Percentiles rank a stretch among this genome's conserved stretches.
Evolutionary conservation across 2,113 vertebrate genomes (phyloP).

Genomic region (Morone chrysops): DNA sequence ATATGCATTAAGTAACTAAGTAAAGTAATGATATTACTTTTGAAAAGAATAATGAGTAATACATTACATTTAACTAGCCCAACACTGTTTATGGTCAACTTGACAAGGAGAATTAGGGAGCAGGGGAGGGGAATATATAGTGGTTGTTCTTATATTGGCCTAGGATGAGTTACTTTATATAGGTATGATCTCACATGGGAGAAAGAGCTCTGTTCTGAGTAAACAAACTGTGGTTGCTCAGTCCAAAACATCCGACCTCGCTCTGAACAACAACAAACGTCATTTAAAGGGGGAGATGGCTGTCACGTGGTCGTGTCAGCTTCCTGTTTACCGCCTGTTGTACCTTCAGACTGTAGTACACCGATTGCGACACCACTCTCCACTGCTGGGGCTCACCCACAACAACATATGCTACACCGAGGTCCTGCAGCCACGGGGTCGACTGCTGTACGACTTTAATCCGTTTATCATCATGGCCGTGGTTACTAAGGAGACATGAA

Average conservation of each 20-base stretch:
- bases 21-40: no score
- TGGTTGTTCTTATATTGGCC: no score
- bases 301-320: constrained; percentile 74
- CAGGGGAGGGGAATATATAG: background rate
- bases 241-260: background rate
- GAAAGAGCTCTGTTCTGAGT: background rate
- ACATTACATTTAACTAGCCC: no score
- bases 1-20: no score
- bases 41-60: no score
- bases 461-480: background rate
- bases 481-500: constrained; percentile 40
- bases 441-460: background rate
- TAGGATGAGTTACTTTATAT: background rate
- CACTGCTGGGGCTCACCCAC: background rate
- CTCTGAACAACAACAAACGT: constrained; percentile 31
- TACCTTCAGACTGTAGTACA: constrained; percentile 38
- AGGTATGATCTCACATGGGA: background rate
- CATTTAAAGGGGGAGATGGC: constrained; percentile 54
- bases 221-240: background rate
- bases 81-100: no score
- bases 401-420: background rate
- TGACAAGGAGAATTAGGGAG: background rate
- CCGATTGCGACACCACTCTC: constrained; percentile 57
- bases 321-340: constrained; percentile 85
- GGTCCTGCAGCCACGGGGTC: background rate